Evolutionary conservation across 1,140 invertebrate species (phyloP), one percentile per base, ranked within the genome.

Genomic region (Leptinotarsa lineolata): DNA sequence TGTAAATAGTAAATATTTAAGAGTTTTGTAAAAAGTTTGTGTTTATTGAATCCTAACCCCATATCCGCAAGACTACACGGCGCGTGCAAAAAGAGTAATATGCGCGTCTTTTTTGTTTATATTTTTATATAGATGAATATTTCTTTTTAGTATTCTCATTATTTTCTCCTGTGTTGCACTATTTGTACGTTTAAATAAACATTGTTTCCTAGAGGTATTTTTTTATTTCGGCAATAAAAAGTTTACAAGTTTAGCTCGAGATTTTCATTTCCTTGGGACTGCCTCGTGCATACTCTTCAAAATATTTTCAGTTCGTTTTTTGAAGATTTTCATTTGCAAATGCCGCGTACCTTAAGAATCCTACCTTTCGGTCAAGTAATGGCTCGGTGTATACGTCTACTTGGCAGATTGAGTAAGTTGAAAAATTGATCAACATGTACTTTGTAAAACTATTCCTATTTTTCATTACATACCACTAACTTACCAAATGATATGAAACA

Each of bases 181-280:
- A 61, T 71, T 71, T 70, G 68, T 70, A 71, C 20, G 69, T 71
- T 71, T 71, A 63, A 71, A 30, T 68, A 30, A 58, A 68, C 39
- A 16, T 71, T 71, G 69, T 71, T 71, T 71, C 45, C 54, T 44
- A 71, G 60, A 60, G 30, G 22, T 71, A 21, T 71, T 15, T 59
- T 69, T 69, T 69, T 69, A 69, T 69, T 69, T 69, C 54, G 64
- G 58, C 46, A 69, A 69, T 69, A 69, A 68, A 69, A 69, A 59
- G 24, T 60, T 58, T 58, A 18, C 22, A 68, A 46, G 45, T 54
- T 30, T 12, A 16, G 61, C 21, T 13, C 21, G 21, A 24, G 3
- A 24, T 64, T 64, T 64, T 60, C 58, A 60, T 18, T 60, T 60
- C 16, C 3, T 18, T 60, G n/a, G 58, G n/a, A 15, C 1, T 4